Percentiles rank a stretch among this genome's conserved stretches.
Evolutionary conservation across 2,888 invertebrate species (phyloP).

Genomic region (Drosophila prostipennis): DNA sequence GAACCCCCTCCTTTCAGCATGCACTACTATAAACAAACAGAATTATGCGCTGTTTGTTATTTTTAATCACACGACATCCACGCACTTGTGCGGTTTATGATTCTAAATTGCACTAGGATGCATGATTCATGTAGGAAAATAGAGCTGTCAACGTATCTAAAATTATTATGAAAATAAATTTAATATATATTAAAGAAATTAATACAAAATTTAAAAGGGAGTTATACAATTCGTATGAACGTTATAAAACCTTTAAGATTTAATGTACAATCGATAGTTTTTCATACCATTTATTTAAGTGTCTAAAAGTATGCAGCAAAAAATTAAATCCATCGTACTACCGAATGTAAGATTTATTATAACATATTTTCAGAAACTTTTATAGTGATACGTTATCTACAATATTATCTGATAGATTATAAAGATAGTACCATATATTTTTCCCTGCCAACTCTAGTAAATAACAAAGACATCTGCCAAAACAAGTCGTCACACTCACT

Average conservation of each 20-base stretch:
- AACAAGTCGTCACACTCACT: conserved; percentile 44
- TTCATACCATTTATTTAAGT: neutral
- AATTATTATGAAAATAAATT: no score
- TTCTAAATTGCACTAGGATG: conserved; percentile 38
- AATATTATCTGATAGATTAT: neutral
- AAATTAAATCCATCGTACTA: no score
- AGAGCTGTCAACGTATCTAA: neutral
- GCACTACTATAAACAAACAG: conserved; percentile 24
- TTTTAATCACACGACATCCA: conserved; percentile 54
- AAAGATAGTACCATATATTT: no score
- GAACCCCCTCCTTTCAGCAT: neutral
- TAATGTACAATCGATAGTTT: no score
- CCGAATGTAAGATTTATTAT: no score
- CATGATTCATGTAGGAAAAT: conserved; percentile 50
- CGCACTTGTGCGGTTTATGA: conserved; percentile 57
- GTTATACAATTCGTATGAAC: no score
- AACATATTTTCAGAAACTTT: no score
- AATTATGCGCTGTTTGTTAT: conserved; percentile 56
- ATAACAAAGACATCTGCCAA: neutral
- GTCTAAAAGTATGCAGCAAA: no score
- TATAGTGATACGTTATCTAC: no score
- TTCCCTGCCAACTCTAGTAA: neutral
- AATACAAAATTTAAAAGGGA: no score
- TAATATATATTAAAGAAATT: no score
- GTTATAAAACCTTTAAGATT: no score